Conservation (phyloP, 2,888 invertebrate genomes). For the Drosophila incognita region DNA sequence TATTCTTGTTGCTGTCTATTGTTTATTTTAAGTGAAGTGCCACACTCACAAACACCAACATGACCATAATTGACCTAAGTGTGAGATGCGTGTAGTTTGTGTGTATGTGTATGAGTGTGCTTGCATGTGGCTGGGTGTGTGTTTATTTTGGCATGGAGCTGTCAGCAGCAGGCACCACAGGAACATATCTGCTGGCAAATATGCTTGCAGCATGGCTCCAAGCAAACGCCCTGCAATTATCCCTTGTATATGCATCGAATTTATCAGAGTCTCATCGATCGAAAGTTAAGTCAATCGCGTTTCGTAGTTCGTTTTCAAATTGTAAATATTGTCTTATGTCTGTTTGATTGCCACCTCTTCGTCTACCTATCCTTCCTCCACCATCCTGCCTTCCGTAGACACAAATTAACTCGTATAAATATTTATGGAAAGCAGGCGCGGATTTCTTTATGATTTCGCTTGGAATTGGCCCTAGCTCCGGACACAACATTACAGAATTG, state of each 20-base stretch:
- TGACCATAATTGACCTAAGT: slow-evolving; percentile 17
- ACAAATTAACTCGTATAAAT: slow-evolving; percentile 76
- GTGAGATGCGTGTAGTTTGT: slow-evolving; percentile 13
- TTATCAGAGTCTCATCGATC: slow-evolving; percentile 14
- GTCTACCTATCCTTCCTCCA: not conserved
- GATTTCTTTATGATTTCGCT: slow-evolving; percentile 32
- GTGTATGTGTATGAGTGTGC: slow-evolving; percentile 29
- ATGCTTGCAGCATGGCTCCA: slow-evolving; percentile 14
- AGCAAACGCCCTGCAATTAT: slow-evolving; percentile 19
- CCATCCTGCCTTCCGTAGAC: not conserved
- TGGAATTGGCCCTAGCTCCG: slow-evolving; percentile 5
- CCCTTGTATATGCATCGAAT: slow-evolving; percentile 2
- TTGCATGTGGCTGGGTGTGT: slow-evolving; percentile 17
- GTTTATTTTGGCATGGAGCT: slow-evolving; percentile 32
- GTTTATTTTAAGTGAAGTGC: slow-evolving; percentile 64
- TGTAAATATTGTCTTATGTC: slow-evolving; percentile 72
- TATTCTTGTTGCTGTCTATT: slow-evolving; percentile 43
- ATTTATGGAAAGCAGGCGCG: slow-evolving; percentile 59
- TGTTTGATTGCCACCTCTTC: slow-evolving; percentile 56
- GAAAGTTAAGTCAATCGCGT: slow-evolving; percentile 40
- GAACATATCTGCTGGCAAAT: slow-evolving; percentile 24
- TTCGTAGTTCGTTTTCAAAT: slow-evolving; percentile 53
- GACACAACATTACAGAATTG: slow-evolving; percentile 8
- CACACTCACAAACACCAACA: slow-evolving; percentile 19
- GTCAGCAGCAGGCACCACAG: slow-evolving; percentile 55